Evolutionary conservation across 1,140 invertebrate genomes (phyloP).

Genomic region (Trachymyrmex septentrionalis): DNA sequence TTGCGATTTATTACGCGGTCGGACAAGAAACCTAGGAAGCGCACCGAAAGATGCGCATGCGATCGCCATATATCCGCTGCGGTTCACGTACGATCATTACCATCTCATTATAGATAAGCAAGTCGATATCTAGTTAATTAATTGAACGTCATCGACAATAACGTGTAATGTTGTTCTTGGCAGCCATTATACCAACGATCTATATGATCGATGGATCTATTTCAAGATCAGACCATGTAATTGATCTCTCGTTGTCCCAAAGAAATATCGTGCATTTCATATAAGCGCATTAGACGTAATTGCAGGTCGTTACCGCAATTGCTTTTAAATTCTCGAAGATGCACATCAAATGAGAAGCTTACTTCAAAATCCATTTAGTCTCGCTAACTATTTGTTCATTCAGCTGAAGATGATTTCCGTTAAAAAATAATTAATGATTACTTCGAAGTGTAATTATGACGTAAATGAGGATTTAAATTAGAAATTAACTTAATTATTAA

Average conservation of each 20-base stretch:
- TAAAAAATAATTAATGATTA: conserved; percentile 43
- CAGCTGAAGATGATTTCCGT: background rate
- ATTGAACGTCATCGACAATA: conserved; percentile 2
- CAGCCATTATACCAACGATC: conserved; percentile 1
- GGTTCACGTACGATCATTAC: conserved; percentile 60
- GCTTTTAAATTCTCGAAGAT: conserved; percentile 2
- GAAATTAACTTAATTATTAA: conserved; percentile 9
- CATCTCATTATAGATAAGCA: conserved; percentile 62
- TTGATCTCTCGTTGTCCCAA: conserved; percentile 18
- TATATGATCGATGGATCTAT: conserved; percentile 2
- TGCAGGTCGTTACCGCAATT: background rate
- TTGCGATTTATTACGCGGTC: conserved; percentile 43
- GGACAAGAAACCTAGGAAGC: conserved; percentile 6
- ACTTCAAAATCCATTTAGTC: background rate
- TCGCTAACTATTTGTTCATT: background rate
- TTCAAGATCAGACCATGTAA: conserved; percentile 20
- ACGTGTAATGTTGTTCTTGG: background rate
- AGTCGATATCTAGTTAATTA: conserved; percentile 64
- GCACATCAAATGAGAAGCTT: background rate
- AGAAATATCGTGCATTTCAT: conserved; percentile 4
- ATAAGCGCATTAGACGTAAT: conserved; percentile 18
- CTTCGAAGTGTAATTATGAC: background rate
- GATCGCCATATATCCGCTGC: conserved; percentile 18
- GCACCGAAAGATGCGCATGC: background rate
- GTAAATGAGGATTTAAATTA: background rate